Conservation (phyloP, 1,140 invertebrate genomes). For the Schmidtea mediterranea region DNA sequence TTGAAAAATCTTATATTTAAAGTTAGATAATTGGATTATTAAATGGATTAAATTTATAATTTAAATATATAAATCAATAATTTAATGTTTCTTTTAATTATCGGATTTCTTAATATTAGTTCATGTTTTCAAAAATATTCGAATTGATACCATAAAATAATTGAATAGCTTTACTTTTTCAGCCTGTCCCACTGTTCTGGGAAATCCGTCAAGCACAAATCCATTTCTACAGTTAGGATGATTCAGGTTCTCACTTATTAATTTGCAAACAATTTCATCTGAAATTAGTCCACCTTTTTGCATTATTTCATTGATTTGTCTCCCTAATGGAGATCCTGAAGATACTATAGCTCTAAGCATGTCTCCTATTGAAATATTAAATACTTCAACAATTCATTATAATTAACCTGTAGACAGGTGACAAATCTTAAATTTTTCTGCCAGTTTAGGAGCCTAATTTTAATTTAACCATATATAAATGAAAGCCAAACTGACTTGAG, state of each 20-base stretch:
- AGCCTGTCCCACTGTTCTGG: constrained; percentile 66
- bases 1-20: too few relatives aligned
- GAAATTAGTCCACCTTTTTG: constrained; percentile 69
- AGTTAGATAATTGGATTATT: too few relatives aligned
- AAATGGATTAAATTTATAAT: too few relatives aligned
- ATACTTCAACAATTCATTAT: too few relatives aligned
- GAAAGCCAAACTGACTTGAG: too few relatives aligned
- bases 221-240: constrained; percentile 70
- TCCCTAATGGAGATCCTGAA: constrained; percentile 59
- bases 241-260: constrained; percentile 70
- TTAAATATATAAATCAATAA: too few relatives aligned
- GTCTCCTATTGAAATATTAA: too few relatives aligned
- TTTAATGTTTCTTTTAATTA: too few relatives aligned
- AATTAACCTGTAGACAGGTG: constrained; percentile 78
- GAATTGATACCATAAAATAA: too few relatives aligned
- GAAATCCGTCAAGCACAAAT: constrained; percentile 84
- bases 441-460: constrained; percentile 51
- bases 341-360: constrained; percentile 69
- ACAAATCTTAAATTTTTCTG: constrained; percentile 66
- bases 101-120: too few relatives aligned
- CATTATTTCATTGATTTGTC: constrained; percentile 55
- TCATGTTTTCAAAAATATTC: too few relatives aligned
- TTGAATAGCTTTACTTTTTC: constrained; percentile 37
- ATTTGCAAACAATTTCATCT: constrained; percentile 68
- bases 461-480: too few relatives aligned